Evolutionary conservation across 2,797 vertebrate species (phyloP), one percentile per base, ranked within the genome.

Genomic region (Pelochelys cantorii): DNA sequence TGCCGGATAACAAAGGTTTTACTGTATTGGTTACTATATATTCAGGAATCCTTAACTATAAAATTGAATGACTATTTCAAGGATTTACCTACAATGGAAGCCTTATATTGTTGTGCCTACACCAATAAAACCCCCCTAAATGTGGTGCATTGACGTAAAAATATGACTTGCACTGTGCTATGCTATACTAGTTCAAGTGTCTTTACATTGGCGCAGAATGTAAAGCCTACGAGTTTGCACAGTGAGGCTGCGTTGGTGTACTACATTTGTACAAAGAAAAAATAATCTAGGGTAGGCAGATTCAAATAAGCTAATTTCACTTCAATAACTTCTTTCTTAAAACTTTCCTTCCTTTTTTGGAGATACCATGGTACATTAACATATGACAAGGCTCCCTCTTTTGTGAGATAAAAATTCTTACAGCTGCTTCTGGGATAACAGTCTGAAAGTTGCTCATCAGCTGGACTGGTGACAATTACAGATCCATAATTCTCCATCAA

Each of bases 351-450:
- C 10, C 25, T 7, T 27, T 52, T n/a, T 92, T 94, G 75, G 57
- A 88, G 93, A 87, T 88, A 87, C 13, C 60, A 11, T 81, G 57
- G 37, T 10, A 87, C 88, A 84, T 82, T 85, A 80, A 23, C 31
- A 56, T 88, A 81, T 5, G 23, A 86, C 79, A 20, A 37, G 60
- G 34, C 56, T 55, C n/a, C 13, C 14, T 86, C 10, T 55, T 80
- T 55, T 88, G 90, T 14, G 52, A 84, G 10, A 12, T 7, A 5
- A 1, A n/a, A 54, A 2, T 60, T 13, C 89, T 94, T 86, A 57
- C 87, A 48, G 25, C 37, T 88, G 59, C 37, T 86, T 56, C 57
- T 85, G 84, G 92, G 34, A 48, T 84, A 25, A 10, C 82, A 86
- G 74, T 87, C 82, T 93, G 79, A 95, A 57, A 80, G 56, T 84